phyloP scores from a whole-genome alignment of 2,113 vertebrate species.

The Ardeotis arabs region DNA sequence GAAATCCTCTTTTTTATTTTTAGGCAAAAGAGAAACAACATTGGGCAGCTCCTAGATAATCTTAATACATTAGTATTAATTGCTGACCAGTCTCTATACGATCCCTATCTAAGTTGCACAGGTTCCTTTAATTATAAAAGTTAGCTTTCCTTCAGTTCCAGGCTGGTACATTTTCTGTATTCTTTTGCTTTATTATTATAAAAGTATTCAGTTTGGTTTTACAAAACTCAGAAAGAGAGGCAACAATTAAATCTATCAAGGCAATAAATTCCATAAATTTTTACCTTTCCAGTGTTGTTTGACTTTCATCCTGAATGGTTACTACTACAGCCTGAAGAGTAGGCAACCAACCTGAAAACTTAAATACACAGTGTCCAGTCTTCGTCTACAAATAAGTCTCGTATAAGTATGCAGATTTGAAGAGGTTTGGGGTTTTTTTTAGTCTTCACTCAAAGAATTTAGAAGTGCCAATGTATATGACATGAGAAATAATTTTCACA shows the following conservation, averaged over 20 bases:
- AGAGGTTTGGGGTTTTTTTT: not conserved
- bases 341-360: not conserved
- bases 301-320: not conserved
- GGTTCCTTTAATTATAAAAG: not conserved
- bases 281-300: not conserved
- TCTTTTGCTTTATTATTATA: not conserved
- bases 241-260: not conserved
- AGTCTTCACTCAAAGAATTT: not conserved
- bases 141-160: not conserved
- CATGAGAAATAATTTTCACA: not conserved
- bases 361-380: no score
- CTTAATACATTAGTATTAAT: not conserved
- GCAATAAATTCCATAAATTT: not conserved
- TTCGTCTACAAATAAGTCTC: not conserved
- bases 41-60: not conserved
- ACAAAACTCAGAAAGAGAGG: not conserved
- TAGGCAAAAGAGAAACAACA: not conserved
- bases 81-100: not conserved
- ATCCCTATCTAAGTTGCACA: not conserved
- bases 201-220: not conserved
- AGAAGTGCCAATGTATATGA: not conserved
- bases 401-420: not conserved
- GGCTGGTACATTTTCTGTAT: not conserved
- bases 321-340: not conserved
- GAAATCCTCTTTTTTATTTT: not conserved